Evolutionary conservation across 1,140 invertebrate genomes (phyloP).

Genomic region (Brachionus rubens): DNA sequence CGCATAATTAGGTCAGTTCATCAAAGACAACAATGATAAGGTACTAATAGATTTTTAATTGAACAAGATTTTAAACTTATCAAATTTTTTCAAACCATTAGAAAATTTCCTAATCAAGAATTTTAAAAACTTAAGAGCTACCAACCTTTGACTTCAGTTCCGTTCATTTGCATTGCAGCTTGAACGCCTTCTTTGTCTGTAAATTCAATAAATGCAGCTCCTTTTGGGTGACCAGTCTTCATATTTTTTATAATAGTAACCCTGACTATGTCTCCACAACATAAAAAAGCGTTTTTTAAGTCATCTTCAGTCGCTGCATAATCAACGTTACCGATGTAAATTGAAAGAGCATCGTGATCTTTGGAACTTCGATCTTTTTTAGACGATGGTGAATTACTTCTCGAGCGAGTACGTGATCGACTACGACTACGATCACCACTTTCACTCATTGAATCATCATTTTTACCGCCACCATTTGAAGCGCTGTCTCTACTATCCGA

Average conservation of each 20-base stretch:
- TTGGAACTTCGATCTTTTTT: slow-evolving; percentile 75
- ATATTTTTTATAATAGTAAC: slow-evolving; percentile 98
- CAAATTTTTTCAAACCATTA: no score
- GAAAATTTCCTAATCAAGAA: no score
- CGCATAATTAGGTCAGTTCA: no score
- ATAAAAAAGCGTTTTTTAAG: slow-evolving; percentile 95
- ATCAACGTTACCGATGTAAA: slow-evolving; percentile 98
- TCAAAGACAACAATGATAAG: no score
- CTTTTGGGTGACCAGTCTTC: slow-evolving; percentile 95
- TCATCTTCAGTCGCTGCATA: slow-evolving; percentile 99
- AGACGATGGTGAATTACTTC: background rate
- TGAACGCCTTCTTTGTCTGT: slow-evolving; percentile 93
- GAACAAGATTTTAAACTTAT: no score
- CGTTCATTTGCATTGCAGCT: slow-evolving; percentile 94
- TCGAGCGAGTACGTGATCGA: background rate
- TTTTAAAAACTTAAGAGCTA: background rate
- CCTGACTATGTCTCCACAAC: slow-evolving; percentile 93
- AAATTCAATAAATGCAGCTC: slow-evolving; percentile 99
- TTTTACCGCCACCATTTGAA: background rate
- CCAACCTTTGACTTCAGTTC: slow-evolving; percentile 39
- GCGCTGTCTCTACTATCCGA: slow-evolving; percentile 9
- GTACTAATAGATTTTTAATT: no score
- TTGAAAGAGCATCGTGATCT: slow-evolving; percentile 86
- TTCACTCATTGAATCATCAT: slow-evolving; percentile 27
- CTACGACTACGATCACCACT: slow-evolving; percentile 8